Evolutionary conservation across 2,888 invertebrate genomes (phyloP).

Genomic region (Germaria angustata): DNA sequence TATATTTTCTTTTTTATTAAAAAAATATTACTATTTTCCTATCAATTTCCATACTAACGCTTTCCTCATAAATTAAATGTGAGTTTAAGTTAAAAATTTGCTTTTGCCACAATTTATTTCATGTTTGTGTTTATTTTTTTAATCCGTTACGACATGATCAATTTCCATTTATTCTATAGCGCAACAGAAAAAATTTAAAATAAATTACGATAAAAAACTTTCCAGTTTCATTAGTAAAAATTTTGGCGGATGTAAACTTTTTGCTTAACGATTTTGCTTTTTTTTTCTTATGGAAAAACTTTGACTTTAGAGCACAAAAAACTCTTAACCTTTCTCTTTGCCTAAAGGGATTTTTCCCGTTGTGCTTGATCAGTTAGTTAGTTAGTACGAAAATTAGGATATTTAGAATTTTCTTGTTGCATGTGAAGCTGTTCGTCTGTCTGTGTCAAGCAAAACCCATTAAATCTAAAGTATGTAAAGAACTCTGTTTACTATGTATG

Average conservation of each 20-base stretch:
- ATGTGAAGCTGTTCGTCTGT: not conserved
- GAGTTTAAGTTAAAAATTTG: not conserved
- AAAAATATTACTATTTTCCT: too few relatives aligned
- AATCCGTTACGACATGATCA: slow-evolving; percentile 3
- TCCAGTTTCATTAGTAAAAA: slow-evolving; percentile 29
- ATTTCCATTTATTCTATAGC: slow-evolving; percentile 16
- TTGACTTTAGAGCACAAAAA: not conserved
- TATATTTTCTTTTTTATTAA: too few relatives aligned
- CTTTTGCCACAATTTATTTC: not conserved
- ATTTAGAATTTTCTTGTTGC: slow-evolving; percentile 27
- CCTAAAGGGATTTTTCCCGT: slow-evolving; percentile 56
- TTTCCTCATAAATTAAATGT: too few relatives aligned
- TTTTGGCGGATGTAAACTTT: slow-evolving; percentile 10
- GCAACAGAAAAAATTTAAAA: not conserved
- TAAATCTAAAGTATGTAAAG: slow-evolving; percentile 13
- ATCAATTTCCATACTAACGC: too few relatives aligned
- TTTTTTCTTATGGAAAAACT: not conserved
- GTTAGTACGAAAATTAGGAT: slow-evolving; percentile 14
- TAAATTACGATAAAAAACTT: slow-evolving; percentile 28
- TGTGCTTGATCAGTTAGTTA: slow-evolving; percentile 24
- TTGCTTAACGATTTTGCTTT: not conserved
- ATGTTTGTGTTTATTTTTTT: not conserved
- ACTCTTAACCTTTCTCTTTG: slow-evolving; percentile 54
- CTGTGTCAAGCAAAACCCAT: not conserved
- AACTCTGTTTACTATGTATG: not conserved